Evolutionary conservation across 2,797 vertebrate genomes (phyloP), one percentile per base, ranked within the genome.

Genomic region (Acanthurus leucopareius): DNA sequence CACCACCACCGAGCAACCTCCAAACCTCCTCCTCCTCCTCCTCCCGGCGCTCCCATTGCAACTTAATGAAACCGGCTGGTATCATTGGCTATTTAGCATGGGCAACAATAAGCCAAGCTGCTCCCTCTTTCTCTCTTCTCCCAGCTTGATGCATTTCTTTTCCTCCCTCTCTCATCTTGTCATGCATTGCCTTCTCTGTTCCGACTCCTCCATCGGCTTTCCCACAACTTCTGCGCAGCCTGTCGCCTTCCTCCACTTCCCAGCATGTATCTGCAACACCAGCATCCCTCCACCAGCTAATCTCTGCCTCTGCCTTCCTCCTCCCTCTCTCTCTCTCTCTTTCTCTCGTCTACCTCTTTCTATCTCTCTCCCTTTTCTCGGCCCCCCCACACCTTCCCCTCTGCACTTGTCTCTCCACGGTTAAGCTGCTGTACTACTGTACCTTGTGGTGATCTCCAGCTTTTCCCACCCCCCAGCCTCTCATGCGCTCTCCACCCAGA

Each of bases 41-140:
- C 28, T 32, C 79, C 35, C 38, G 14, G 45, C 19, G 48, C 70
- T 88, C 79, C 54, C 75, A 56, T 57, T 73, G 69, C 73, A 77
- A 81, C 86, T 86, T 86, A 88, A 85, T 80, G 83, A 86, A 89
- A 73, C 32, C 53, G 56, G 71, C 79, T 80, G 76, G 47, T 70
- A 72, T 58, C 66, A 42, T 35, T 76, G 82, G 54, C 80, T 90
- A 70, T 82, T 80, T 74, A 77, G 58, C 53, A 52, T 74, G 66
- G 63, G 73, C 68, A 86, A 61, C 79, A 80, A 54, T 69, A 72
- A 62, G 73, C 71, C 71, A 53, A 52, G 49, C 76, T 74, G 71
- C 69, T 69, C 71, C 62, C 35, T 73, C 47, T 71, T 35, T 47
- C 51, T 68, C 38, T 59, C 62, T 54, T 52, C 14, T 32, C 52